Percentiles rank a stretch among this genome's conserved stretches.
Conservation (phyloP, 2,888 invertebrate genomes). For the Venustoraphidia nigricollis region DNA sequence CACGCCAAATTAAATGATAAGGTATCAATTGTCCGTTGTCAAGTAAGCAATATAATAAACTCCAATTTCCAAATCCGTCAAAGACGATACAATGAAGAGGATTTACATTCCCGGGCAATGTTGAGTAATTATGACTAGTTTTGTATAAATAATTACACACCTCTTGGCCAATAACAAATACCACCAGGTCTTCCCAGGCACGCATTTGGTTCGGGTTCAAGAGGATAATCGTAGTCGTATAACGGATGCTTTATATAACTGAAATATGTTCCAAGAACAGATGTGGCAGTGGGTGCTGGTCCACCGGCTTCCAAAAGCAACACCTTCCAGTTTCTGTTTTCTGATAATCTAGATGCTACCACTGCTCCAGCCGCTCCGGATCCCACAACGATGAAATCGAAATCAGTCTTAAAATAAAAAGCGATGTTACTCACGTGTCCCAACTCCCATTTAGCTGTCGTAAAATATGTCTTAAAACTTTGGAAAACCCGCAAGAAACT, state of each 20-base stretch:
- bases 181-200: constrained; percentile 4
- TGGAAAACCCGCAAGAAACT: no score
- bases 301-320: constrained; percentile 8
- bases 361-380: constrained; percentile 7
- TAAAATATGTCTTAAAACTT: no score
- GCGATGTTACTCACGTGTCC: no score
- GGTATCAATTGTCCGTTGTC: no score
- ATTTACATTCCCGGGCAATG: no score
- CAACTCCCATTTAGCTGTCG: no score
- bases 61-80: no score
- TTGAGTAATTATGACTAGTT: no score
- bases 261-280: constrained; percentile 7
- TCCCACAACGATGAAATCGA: constrained; percentile 9
- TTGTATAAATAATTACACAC: no score
- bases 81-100: no score
- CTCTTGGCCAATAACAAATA: background rate
- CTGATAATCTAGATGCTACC: constrained; percentile 6
- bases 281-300: constrained; percentile 5
- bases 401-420: background rate
- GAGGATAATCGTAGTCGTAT: constrained; percentile 6
- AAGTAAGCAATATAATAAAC: no score
- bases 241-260: constrained; percentile 5
- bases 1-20: no score
- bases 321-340: constrained; percentile 4
- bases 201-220: constrained; percentile 4